Conservation (phyloP, 2,888 invertebrate species). For the Chesias legatella region DNA sequence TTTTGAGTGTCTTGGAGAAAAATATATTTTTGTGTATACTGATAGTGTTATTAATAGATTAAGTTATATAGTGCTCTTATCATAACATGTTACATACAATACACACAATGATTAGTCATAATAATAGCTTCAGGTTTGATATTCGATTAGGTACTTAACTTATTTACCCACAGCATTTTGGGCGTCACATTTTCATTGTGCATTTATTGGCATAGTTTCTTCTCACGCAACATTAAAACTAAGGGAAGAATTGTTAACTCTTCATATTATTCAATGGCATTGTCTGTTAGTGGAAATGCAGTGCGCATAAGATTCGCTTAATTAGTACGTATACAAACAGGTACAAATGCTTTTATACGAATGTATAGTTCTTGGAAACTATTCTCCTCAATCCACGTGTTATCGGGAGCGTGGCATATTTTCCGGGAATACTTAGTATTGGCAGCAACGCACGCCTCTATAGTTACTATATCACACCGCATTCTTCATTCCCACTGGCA, state of each 20-base stretch:
- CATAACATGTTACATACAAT: conserved; percentile 11
- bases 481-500: background rate
- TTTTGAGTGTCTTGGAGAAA: conserved; percentile 2
- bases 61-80: conserved; percentile 29
- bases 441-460: conserved; percentile 10
- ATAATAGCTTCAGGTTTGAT: conserved; percentile 26
- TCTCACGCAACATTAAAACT: conserved; percentile 39
- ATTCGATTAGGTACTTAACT: conserved; percentile 24
- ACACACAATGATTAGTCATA: conserved; percentile 21
- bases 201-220: conserved; percentile 35
- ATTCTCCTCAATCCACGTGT: conserved; percentile 26
- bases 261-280: conserved; percentile 25
- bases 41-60: conserved; percentile 26
- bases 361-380: conserved; percentile 6
- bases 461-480: conserved; percentile 6
- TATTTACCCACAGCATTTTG: conserved; percentile 29
- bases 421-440: conserved; percentile 16
- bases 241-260: conserved; percentile 47
- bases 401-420: conserved; percentile 20
- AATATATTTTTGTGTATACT: conserved; percentile 24
- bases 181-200: conserved; percentile 39
- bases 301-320: conserved; percentile 19
- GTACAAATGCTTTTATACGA: conserved; percentile 6
- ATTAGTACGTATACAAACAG: conserved; percentile 11
- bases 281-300: conserved; percentile 21